Evolutionary conservation across 1,140 invertebrate genomes (phyloP).

Genomic region (Ceratosolen solmsi): DNA sequence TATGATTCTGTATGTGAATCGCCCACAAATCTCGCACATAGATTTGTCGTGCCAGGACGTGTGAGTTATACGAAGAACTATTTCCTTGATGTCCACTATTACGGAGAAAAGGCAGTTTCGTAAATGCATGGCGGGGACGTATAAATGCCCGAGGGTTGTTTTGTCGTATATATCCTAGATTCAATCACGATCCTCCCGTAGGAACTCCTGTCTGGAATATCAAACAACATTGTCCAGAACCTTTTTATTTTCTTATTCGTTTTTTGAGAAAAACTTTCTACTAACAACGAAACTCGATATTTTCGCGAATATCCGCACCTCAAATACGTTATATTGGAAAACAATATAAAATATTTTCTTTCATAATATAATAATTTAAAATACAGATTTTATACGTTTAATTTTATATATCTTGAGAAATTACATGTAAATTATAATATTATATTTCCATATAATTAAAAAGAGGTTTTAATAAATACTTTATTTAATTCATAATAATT

Average conservation of each 20-base stretch:
- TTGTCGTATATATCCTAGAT: conserved; percentile 50
- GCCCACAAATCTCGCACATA: too few species aligned
- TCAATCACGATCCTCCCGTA: conserved; percentile 56
- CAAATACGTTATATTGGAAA: too few species aligned
- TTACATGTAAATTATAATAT: too few species aligned
- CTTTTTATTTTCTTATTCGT: background rate
- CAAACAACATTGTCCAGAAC: conserved; percentile 29
- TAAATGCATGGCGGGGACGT: conserved; percentile 17
- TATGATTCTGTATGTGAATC: too few species aligned
- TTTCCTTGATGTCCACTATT: conserved; percentile 41
- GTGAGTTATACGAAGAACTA: conserved; percentile 40
- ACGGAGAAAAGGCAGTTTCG: background rate
- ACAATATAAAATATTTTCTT: too few species aligned
- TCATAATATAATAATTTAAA: too few species aligned
- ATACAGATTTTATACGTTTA: too few species aligned
- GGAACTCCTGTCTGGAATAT: conserved; percentile 51
- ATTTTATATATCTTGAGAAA: too few species aligned
- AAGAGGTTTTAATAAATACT: too few species aligned
- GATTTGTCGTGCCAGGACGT: background rate
- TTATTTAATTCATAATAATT: too few species aligned
- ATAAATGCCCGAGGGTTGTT: conserved; percentile 54
- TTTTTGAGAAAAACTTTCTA: background rate
- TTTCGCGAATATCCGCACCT: background rate
- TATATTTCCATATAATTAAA: too few species aligned
- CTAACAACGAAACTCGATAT: background rate